Evolutionary conservation across 2,797 vertebrate species (phyloP).

Genomic region (Knipowitschia caucasica): DNA sequence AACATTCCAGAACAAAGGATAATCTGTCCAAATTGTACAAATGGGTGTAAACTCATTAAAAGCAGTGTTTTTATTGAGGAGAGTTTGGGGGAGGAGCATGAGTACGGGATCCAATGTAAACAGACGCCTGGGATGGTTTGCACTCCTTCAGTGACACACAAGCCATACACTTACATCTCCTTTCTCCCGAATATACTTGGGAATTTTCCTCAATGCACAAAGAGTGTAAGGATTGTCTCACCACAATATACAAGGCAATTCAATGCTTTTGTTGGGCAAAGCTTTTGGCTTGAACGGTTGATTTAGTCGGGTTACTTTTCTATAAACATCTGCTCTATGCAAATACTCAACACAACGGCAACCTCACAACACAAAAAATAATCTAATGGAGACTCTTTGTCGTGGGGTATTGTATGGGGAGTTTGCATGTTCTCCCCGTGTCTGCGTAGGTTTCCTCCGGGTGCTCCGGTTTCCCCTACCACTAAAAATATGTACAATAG

Average conservation of each 20-base stretch:
- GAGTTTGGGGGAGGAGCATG: conserved; percentile 37
- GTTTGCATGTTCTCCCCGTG: no score
- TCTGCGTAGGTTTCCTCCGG: no score
- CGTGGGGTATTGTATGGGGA: not conserved
- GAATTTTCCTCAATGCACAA: conserved; percentile 29
- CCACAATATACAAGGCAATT: not conserved
- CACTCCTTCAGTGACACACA: conserved; percentile 51
- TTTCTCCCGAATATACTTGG: conserved; percentile 34
- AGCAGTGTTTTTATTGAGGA: conserved; percentile 59
- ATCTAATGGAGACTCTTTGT: not conserved
- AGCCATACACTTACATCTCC: conserved; percentile 53
- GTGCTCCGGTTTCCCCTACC: no score
- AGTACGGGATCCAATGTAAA: conserved; percentile 65
- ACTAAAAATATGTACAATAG: no score
- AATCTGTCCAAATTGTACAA: conserved; percentile 59
- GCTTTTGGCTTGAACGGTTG: conserved; percentile 10
- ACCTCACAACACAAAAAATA: conserved; percentile 1
- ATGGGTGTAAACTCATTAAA: conserved; percentile 67
- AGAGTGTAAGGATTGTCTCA: conserved; percentile 18
- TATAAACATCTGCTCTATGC: conserved; percentile 1
- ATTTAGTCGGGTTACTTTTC: conserved; percentile 3
- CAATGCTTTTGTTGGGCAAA: conserved; percentile 20
- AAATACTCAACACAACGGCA: conserved; percentile 5
- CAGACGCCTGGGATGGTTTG: conserved; percentile 61
- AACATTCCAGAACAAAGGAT: conserved; percentile 41